A percentile compares a stretch with the other conserved stretches of the same genome.
Conservation (phyloP, 2,888 invertebrate species). For the Nephrotoma appendiculata region DNA sequence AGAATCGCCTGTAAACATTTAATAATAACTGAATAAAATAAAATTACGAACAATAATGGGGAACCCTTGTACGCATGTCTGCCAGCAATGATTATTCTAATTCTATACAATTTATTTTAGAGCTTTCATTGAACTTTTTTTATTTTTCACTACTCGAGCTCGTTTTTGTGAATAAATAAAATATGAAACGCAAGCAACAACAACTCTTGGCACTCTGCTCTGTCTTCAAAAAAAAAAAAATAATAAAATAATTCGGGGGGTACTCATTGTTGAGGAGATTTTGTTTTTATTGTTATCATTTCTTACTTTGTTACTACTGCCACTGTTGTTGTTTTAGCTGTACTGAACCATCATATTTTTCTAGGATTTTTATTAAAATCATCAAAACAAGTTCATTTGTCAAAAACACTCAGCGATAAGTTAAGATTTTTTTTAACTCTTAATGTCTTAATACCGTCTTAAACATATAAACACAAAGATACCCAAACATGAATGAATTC, state of each 20-base stretch:
- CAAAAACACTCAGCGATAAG: neutral
- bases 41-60: neutral
- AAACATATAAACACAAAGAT: neutral
- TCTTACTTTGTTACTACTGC: neutral
- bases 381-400: neutral
- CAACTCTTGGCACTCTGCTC: neutral
- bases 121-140: neutral
- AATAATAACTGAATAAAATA: neutral
- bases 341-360: neutral
- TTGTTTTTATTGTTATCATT: neutral
- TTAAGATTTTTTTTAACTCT: neutral
- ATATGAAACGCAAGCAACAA: neutral
- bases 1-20: neutral
- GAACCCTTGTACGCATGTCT: neutral
- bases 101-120: neutral
- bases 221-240: neutral
- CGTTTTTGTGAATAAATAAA: neutral
- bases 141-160: neutral
- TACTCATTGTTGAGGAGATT: neutral
- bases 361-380: neutral
- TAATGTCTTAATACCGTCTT: neutral
- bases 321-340: neutral
- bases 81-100: neutral
- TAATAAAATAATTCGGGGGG: neutral
- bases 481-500: neutral